Evolutionary conservation across 2,888 invertebrate genomes (phyloP), one percentile per base, ranked within the genome.

Genomic region (Euzetes globulus): DNA sequence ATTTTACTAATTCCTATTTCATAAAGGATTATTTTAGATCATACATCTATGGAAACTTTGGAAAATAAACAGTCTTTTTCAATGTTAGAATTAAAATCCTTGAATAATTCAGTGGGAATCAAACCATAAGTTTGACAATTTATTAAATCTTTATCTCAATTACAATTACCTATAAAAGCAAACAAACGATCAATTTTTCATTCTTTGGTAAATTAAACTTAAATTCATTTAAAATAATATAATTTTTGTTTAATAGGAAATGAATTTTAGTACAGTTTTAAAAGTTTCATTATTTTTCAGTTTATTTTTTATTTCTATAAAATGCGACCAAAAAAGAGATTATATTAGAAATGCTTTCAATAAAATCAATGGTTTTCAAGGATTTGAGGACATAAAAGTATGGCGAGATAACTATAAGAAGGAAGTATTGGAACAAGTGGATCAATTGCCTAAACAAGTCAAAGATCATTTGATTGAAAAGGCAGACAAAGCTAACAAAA

Each of bases 241-340:
- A 33, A 6, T 33, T 33, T 33, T 33, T 33, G 33, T 33, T 33
- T 33, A 33, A 33, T 33, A 6, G 9, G n/a, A 52, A 52, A 52
- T 60, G 27, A n/a, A 9, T n/a, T 27, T 60, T 5, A 15, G 13
- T n/a, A 33, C 6, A 9, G 17, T 60, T 15, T 17, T 22, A n/a
- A 60, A 22, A 33, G 6, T 22, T 60, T 33, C 11, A 6, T 15
- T 60, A 15, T 33, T 60, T 29, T 60, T 60, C 15, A 9, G 3
- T 15, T 33, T 60, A 33, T 29, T 15, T 11, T 60, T 60, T 1
- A 17, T 60, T 33, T 33, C 22, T 4, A 29, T 60, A 1, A 60
- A n/a, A 29, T 25, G 60, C 27, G 60, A 60, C 1, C 33, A 29
- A 60, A 60, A 79, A 84, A 85, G n/a, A 85, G 87, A 78, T 83